Percentiles rank a stretch among this genome's conserved stretches.
These are phyloP conservation scores for Pyralis farinalis DNA, from an alignment of 2,888 invertebrate genomes.

Conservation along the genomic window DNA sequence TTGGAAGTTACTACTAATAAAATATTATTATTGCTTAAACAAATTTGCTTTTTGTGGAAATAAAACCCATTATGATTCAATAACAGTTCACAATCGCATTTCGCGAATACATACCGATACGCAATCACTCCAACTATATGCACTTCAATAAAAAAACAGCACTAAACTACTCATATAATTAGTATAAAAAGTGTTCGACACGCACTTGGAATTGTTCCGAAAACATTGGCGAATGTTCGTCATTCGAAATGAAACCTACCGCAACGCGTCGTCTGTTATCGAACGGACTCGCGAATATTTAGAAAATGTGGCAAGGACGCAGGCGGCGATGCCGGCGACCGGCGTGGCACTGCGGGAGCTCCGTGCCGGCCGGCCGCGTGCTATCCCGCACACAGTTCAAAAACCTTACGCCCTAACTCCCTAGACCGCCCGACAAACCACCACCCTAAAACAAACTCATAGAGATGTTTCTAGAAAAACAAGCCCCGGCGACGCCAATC, in stretches of 20 bases:
- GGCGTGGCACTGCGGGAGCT: conserved; percentile 71
- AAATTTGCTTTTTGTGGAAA: neutral
- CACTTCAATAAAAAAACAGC: conserved; percentile 5
- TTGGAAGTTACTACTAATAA: too few relatives aligned
- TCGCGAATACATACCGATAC: conserved; percentile 3
- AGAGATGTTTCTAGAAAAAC: conserved; percentile 28
- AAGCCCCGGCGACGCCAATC: conserved; percentile 53
- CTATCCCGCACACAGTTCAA: conserved; percentile 39
- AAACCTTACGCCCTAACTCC: conserved; percentile 54
- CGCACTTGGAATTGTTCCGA: conserved; percentile 22
- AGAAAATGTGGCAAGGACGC: conserved; percentile 35
- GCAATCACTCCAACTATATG: conserved; percentile 4
- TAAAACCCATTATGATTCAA: neutral
- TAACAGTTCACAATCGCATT: conserved; percentile 1
- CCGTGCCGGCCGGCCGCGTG: conserved; percentile 58
- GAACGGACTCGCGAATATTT: conserved; percentile 37
- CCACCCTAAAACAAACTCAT: conserved; percentile 24
- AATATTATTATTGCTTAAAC: too few relatives aligned
- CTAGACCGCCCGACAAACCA: conserved; percentile 25
- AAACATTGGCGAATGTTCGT: conserved; percentile 36
- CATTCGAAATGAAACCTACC: conserved; percentile 56
- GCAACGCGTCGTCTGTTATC: conserved; percentile 59
- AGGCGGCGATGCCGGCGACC: conserved; percentile 57
- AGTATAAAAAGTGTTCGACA: conserved; percentile 38
- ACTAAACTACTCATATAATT: conserved; percentile 4